phyloP scores from a whole-genome alignment of 1,140 invertebrate species.

The Sweltsa coloradensis region DNA sequence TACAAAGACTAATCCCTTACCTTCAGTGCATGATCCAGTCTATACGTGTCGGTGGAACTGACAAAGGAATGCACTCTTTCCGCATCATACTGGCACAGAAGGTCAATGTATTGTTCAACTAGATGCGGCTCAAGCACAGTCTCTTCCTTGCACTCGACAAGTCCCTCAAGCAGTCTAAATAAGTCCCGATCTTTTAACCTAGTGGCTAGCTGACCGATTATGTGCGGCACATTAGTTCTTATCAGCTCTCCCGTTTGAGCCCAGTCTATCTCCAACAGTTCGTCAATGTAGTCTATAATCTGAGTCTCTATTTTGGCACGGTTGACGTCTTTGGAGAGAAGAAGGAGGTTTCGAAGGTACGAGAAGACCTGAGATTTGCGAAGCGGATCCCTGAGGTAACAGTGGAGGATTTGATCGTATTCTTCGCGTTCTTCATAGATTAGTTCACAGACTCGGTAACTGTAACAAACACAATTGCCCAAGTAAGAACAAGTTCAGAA shows the following conservation, averaged over 20 bases:
- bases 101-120: conserved; percentile 47
- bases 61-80: conserved; percentile 32
- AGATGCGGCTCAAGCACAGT: conserved; percentile 36
- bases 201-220: too few relatives aligned
- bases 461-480: conserved; percentile 26
- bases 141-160: conserved; percentile 31
- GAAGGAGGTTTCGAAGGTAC: conserved; percentile 26
- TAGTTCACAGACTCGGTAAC: conserved; percentile 48
- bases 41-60: conserved; percentile 31
- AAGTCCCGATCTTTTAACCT: too few relatives aligned
- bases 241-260: conserved; percentile 9
- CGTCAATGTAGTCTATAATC: conserved; percentile 21
- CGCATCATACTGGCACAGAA: conserved; percentile 52
- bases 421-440: conserved; percentile 41
- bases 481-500: too few relatives aligned
- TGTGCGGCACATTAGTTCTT: conserved; percentile 2
- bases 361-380: conserved; percentile 33
- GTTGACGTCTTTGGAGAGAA: conserved; percentile 8
- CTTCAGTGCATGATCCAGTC: conserved; percentile 31
- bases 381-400: conserved; percentile 41
- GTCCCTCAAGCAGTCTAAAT: too few relatives aligned
- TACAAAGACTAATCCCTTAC: conserved; percentile 24
- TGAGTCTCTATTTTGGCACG: conserved; percentile 11
- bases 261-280: conserved; percentile 34
- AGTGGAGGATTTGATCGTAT: conserved; percentile 41